A percentile compares a stretch with the other conserved stretches of the same genome.
These are phyloP conservation scores for Latheticus oryzae DNA, from an alignment of 2,888 invertebrate genomes.

Conservation along the genomic window DNA sequence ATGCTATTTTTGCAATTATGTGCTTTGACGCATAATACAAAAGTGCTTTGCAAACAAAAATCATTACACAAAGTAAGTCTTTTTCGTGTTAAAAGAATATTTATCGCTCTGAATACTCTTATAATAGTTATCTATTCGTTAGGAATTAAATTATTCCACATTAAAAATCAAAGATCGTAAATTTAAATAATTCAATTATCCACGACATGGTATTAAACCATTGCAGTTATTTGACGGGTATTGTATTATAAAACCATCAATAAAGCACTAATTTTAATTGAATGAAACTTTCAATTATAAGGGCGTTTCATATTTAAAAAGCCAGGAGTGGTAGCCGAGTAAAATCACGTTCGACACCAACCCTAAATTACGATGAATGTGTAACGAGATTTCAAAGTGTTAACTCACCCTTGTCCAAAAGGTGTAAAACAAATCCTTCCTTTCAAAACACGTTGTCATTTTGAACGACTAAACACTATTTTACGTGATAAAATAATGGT, in stretches of 20 bases:
- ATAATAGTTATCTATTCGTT: no score
- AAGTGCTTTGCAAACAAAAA: no score
- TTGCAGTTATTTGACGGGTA: constrained; percentile 27
- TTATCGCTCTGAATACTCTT: no score
- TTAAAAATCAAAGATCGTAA: no score
- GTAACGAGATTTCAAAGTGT: constrained; percentile 2
- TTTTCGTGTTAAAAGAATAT: no score
- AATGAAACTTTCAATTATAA: constrained; percentile 17
- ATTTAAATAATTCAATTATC: constrained; percentile 27
- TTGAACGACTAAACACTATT: constrained; percentile 46
- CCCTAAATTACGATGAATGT: background rate
- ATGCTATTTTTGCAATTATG: no score
- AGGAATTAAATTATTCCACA: no score
- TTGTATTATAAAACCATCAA: constrained; percentile 27
- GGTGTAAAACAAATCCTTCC: constrained; percentile 48
- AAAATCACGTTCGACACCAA: constrained; percentile 2
- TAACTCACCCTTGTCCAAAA: constrained; percentile 52
- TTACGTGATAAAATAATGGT: constrained; percentile 49
- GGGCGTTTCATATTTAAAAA: constrained; percentile 4
- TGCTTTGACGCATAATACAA: no score
- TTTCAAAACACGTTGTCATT: constrained; percentile 11
- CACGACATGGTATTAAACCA: constrained; percentile 23
- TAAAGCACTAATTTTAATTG: constrained; percentile 28
- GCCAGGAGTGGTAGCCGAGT: constrained; percentile 8
- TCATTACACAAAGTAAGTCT: no score